Evolutionary conservation across 2,797 vertebrate genomes (phyloP), one percentile per base, ranked within the genome.

Genomic region (Sparidentex hasta): DNA sequence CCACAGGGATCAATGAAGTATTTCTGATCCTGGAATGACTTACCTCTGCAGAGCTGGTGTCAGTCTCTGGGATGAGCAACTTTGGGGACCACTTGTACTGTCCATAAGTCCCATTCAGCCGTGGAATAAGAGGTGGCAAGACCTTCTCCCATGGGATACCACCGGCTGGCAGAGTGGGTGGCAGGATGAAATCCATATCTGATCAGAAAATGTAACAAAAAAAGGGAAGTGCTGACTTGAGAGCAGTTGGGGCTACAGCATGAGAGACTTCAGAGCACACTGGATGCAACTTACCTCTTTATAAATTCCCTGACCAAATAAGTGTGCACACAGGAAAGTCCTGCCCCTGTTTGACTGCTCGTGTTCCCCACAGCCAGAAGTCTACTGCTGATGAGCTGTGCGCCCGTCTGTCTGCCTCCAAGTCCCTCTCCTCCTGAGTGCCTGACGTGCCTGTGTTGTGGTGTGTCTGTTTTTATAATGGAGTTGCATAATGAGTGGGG

Each of bases 161-260:
- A 25, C 78, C 87, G 59, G 74, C 58, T 9, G 94, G 84, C 43
- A 93, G 54, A 52, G 82, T 89, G 52, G 87, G 76, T 56, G 93
- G 92, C 71, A 94, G 78, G 52, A 94, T 89, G 83, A 96, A 95
- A 83, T 96, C 95, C 95, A 96, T 96, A 76, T 75, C 83, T 88
- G 9, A 4, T 44, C 3, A 48, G 2, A 2, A 44, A 44, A 55
- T 21, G 14, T 38, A 6, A 23, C 17, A 25, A 12, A 41, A 44
- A 23, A n/a, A n/a, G n/a, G 62, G 2, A 2, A 67, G 29, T 38
- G 14, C 38, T 50, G 12, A 54, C 3, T 46, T 47, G 1, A 70
- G 5, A 46, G 29, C 27, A 75, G 71, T 46, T 33, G 59, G 83
- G 12, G 8, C 11, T 12, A 12, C 38, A 65, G 18, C 7, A 47